Evolutionary conservation across 2,888 invertebrate species (phyloP).

Genomic region (Palloptera scutellata): DNA sequence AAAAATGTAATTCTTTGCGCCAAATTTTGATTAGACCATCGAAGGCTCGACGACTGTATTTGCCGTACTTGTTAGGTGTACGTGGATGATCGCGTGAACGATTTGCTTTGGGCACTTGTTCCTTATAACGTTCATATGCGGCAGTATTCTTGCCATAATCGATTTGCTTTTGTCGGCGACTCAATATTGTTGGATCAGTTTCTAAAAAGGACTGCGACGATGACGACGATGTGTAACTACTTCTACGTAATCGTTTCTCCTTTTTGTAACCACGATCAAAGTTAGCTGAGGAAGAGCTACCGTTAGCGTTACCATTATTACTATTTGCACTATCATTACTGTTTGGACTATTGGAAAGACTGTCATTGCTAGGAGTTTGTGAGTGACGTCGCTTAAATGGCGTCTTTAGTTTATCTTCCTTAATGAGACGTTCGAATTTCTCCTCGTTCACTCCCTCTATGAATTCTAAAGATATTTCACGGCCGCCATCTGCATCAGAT

Average conservation of each 20-base stretch:
- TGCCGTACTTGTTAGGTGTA: conserved; percentile 87
- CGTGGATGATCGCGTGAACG: conserved; percentile 79
- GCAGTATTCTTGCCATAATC: conserved; percentile 94
- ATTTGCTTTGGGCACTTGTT: conserved; percentile 71
- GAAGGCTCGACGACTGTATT: conserved; percentile 93
- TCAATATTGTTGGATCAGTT: conserved; percentile 74
- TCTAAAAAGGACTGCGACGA: conserved; percentile 66
- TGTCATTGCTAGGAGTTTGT: conserved; percentile 53
- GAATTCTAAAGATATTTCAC: conserved; percentile 44
- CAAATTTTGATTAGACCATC: conserved; percentile 88
- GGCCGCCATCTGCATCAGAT: conserved; percentile 5
- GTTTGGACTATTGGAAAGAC: conserved; percentile 57
- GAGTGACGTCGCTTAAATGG: conserved; percentile 63
- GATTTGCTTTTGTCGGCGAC: conserved; percentile 89
- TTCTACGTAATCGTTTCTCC: conserved; percentile 56
- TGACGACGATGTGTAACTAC: conserved; percentile 56
- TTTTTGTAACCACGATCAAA: conserved; percentile 34
- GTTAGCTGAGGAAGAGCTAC: no score
- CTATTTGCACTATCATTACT: conserved; percentile 43
- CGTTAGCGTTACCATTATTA: conserved; percentile 13
- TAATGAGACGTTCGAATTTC: conserved; percentile 60
- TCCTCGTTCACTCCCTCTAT: conserved; percentile 60
- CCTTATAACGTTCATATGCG: conserved; percentile 81
- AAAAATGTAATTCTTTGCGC: conserved; percentile 84
- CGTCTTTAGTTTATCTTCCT: conserved; percentile 62